Evolutionary conservation across 2,888 invertebrate species (phyloP).

Genomic region (Ichneumoninae sp.): DNA sequence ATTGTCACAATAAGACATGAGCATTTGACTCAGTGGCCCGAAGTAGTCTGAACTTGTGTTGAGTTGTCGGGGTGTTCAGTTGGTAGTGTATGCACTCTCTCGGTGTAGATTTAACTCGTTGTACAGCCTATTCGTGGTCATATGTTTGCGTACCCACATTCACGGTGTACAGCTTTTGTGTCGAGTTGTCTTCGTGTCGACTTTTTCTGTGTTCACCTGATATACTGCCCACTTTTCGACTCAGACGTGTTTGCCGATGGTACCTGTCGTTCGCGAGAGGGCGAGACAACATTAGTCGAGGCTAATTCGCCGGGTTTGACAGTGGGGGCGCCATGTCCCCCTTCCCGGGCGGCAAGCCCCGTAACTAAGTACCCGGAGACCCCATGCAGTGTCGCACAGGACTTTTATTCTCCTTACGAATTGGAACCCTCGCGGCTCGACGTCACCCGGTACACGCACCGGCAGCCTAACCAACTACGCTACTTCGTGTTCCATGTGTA

Average conservation of each 20-base stretch:
- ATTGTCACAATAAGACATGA: too few relatives aligned
- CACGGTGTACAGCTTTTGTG: too few relatives aligned
- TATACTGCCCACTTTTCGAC: neutral
- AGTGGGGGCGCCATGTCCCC: neutral
- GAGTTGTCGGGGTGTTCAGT: too few relatives aligned
- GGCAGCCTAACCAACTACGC: conserved; percentile 10
- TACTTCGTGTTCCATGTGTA: conserved; percentile 5
- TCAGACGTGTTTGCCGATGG: too few relatives aligned
- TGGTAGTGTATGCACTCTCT: too few relatives aligned
- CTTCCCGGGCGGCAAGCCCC: conserved; percentile 14
- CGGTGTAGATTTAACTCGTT: too few relatives aligned
- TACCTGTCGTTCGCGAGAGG: neutral
- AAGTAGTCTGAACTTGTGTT: too few relatives aligned
- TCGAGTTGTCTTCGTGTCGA: too few relatives aligned
- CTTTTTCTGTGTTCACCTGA: too few relatives aligned
- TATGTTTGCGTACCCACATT: too few relatives aligned
- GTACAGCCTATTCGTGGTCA: too few relatives aligned
- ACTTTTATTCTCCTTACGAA: conserved; percentile 45
- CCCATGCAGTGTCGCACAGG: conserved; percentile 35
- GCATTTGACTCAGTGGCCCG: too few relatives aligned
- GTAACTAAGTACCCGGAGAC: conserved; percentile 42
- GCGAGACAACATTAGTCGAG: conserved; percentile 21
- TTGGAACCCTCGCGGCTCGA: conserved; percentile 47
- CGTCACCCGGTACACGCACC: conserved; percentile 39
- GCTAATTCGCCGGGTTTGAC: conserved; percentile 40